These are phyloP conservation scores for Drosophila setifemur DNA, from an alignment of 1,140 invertebrate genomes.

Conservation along the genomic window DNA sequence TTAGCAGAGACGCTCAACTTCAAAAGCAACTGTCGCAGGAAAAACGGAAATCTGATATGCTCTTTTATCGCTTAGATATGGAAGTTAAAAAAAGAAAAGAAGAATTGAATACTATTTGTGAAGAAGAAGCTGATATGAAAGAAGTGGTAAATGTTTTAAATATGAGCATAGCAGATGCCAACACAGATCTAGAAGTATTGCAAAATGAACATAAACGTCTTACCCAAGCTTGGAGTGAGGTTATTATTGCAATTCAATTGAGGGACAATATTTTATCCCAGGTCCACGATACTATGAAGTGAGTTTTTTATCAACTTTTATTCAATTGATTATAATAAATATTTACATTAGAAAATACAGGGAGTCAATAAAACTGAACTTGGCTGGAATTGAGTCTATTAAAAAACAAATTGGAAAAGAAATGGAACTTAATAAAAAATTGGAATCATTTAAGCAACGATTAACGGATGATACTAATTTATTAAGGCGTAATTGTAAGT, in stretches of 20 bases:
- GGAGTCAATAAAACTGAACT: constrained; percentile 84
- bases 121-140: constrained; percentile 83
- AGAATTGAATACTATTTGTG: constrained; percentile 83
- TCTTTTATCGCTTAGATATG: constrained; percentile 83
- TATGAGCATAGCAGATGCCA: constrained; percentile 84
- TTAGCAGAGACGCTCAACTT: constrained; percentile 83
- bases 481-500: constrained; percentile 81
- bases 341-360: constrained; percentile 83
- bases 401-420: constrained; percentile 86
- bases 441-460: constrained; percentile 85
- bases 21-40: constrained; percentile 83
- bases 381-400: constrained; percentile 84
- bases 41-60: constrained; percentile 84
- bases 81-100: constrained; percentile 84
- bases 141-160: constrained; percentile 82
- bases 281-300: constrained; percentile 77
- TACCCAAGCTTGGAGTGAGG: constrained; percentile 88
- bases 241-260: constrained; percentile 87
- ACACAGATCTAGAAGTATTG: constrained; percentile 87
- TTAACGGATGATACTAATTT: constrained; percentile 84
- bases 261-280: constrained; percentile 87
- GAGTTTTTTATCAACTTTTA: background rate
- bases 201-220: constrained; percentile 87
- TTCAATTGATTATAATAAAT: background rate
- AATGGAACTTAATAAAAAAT: constrained; percentile 86